A percentile compares a stretch with the other conserved stretches of the same genome.
phyloP scores from a whole-genome alignment of 2,113 vertebrate genomes.

The Kobus ellipsiprymnus region DNA sequence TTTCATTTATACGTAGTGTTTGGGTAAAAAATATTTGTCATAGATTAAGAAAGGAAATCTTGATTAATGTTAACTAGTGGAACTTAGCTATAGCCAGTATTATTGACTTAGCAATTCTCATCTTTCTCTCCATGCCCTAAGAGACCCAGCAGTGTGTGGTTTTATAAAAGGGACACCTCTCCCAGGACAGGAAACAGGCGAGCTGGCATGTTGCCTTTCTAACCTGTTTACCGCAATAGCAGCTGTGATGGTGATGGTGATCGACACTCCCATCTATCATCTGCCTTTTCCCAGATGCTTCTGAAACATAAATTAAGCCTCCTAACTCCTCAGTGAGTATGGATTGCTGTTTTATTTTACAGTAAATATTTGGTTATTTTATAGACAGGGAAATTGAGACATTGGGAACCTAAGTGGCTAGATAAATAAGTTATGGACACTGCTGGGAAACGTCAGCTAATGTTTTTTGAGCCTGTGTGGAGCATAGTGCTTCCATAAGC shows the following conservation, averaged over 20 bases:
- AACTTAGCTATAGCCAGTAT: neutral
- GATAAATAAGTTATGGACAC: conserved; percentile 47
- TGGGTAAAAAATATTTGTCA: neutral
- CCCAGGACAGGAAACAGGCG: neutral
- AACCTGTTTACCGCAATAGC: neutral
- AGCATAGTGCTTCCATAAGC: neutral
- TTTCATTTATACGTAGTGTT: neutral
- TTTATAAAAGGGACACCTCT: neutral
- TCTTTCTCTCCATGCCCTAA: neutral
- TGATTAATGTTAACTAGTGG: neutral
- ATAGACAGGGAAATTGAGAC: conserved; percentile 51
- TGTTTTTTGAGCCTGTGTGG: neutral
- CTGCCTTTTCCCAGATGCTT: conserved; percentile 20
- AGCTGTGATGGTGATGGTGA: neutral
- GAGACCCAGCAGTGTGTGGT: neutral
- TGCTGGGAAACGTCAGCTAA: conserved; percentile 40
- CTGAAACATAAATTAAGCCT: conserved; percentile 33
- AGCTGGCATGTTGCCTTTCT: neutral
- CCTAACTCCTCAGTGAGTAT: neutral
- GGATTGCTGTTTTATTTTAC: conserved; percentile 45
- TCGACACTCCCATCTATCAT: neutral
- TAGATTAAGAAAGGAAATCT: neutral
- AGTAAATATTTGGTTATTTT: conserved; percentile 61
- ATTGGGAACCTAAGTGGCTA: neutral
- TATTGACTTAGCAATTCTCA: neutral